A percentile compares a stretch with the other conserved stretches of the same genome.
phyloP scores from a whole-genome alignment of 30 jellyfish, hydroid and myxozoan genomes.

The Haliclystus octoradiatus region DNA sequence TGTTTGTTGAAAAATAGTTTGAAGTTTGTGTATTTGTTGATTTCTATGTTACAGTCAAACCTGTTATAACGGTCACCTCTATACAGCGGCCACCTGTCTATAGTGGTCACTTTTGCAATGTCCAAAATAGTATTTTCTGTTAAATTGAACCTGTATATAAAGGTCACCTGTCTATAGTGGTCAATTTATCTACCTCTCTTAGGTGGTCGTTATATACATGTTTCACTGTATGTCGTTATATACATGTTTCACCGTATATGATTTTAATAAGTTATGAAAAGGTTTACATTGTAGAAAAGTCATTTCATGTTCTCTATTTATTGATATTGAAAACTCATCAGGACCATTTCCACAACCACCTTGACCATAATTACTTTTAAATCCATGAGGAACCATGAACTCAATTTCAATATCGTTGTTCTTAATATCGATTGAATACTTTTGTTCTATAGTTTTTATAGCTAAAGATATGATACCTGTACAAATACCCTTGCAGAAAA shows the following conservation, averaged over 20 bases:
- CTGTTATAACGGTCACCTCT: neutral
- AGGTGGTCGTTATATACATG: neutral
- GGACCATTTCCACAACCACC: slow-evolving; percentile 93
- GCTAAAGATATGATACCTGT: no score
- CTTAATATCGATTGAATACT: no score
- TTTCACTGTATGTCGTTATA: neutral
- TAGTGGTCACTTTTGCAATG: neutral
- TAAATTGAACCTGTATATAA: neutral
- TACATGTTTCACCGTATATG: no score
- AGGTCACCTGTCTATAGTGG: neutral
- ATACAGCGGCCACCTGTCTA: neutral
- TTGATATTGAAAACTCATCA: slow-evolving; percentile 63
- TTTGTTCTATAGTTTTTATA: no score
- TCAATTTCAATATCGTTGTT: slow-evolving; percentile 13
- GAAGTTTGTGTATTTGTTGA: no score
- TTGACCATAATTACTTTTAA: slow-evolving; percentile 6
- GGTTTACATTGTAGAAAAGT: slow-evolving; percentile 3
- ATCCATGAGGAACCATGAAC: slow-evolving; percentile 93
- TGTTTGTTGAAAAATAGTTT: no score
- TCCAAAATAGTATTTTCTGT: neutral
- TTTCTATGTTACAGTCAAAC: slow-evolving; percentile 1
- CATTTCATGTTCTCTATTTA: slow-evolving; percentile 60
- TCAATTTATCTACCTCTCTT: neutral
- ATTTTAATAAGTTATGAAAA: neutral
- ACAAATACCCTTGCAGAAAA: no score